phyloP scores from a whole-genome alignment of 2,797 vertebrate genomes.

The Pipistrellus pygmaeus region DNA sequence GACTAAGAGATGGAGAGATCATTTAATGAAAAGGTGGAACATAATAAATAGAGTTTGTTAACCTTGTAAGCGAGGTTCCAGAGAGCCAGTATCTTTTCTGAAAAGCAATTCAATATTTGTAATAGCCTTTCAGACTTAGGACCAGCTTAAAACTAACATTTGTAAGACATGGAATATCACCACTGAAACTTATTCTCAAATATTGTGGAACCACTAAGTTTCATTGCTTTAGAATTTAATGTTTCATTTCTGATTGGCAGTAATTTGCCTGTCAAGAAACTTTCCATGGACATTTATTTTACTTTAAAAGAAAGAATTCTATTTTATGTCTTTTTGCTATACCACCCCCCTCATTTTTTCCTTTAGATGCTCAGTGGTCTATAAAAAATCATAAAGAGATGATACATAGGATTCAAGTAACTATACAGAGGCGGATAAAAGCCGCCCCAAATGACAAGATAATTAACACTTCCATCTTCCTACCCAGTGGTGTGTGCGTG shows the following conservation, averaged over 20 bases:
- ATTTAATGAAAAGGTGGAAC: background rate
- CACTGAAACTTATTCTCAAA: background rate
- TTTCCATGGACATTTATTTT: constrained; percentile 78
- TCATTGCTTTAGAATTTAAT: constrained; percentile 75
- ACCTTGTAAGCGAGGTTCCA: background rate
- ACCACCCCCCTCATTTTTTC: constrained; percentile 75
- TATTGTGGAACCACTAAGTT: constrained; percentile 51
- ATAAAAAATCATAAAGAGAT: constrained; percentile 83
- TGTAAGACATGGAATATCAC: background rate
- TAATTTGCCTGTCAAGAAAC: constrained; percentile 82
- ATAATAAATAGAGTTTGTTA: constrained; percentile 16
- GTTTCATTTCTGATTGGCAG: constrained; percentile 77
- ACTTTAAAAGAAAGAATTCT: constrained; percentile 77
- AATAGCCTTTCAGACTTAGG: constrained; percentile 39
- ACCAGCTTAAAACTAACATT: background rate
- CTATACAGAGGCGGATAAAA: constrained; percentile 82
- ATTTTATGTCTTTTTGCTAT: constrained; percentile 72
- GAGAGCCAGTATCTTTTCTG: background rate
- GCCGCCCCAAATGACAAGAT: constrained; percentile 80
- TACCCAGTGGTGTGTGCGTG: constrained; percentile 69
- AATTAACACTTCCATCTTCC: constrained; percentile 80
- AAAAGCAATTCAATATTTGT: constrained; percentile 46
- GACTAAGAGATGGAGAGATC: background rate
- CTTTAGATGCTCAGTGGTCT: constrained; percentile 81
- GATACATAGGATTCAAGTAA: constrained; percentile 81